These are phyloP conservation scores for Bovichtus variegatus DNA, from an alignment of 2,797 vertebrate genomes.

Conservation along the genomic window DNA sequence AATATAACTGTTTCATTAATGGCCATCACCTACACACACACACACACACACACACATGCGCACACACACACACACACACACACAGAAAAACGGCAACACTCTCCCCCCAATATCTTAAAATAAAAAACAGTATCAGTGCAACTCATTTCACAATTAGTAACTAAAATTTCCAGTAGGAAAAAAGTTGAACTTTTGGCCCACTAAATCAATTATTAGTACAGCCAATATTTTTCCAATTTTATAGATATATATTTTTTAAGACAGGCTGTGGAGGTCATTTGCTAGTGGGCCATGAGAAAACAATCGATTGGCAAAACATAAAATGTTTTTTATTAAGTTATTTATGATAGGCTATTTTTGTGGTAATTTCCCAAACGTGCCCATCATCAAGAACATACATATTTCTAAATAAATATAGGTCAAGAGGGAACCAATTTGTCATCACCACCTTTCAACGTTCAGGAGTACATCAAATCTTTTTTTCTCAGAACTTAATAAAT, in stretches of 20 bases:
- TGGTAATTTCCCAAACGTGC: too few relatives aligned
- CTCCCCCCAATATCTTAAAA: too few relatives aligned
- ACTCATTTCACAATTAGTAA: too few relatives aligned
- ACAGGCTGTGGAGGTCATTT: too few relatives aligned
- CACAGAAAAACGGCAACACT: too few relatives aligned
- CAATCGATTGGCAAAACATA: neutral
- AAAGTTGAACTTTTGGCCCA: too few relatives aligned
- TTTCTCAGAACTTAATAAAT: too few relatives aligned
- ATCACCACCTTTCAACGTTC: neutral
- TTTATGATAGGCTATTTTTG: too few relatives aligned
- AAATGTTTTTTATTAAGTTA: neutral
- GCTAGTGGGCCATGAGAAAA: neutral
- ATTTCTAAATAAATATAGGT: neutral
- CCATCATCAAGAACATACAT: neutral
- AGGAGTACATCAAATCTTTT: neutral
- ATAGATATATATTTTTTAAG: neutral
- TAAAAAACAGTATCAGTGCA: too few relatives aligned
- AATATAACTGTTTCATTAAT: slow-evolving; percentile 42
- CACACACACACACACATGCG: slow-evolving; percentile 14
- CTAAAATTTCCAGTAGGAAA: too few relatives aligned
- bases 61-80: neutral
- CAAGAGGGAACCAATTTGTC: neutral
- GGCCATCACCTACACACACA: neutral
- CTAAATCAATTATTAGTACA: too few relatives aligned
- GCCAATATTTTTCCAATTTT: too few relatives aligned